Evolutionary conservation across 2,888 invertebrate species (phyloP).

Genomic region (Drosophila nr. fundita): DNA sequence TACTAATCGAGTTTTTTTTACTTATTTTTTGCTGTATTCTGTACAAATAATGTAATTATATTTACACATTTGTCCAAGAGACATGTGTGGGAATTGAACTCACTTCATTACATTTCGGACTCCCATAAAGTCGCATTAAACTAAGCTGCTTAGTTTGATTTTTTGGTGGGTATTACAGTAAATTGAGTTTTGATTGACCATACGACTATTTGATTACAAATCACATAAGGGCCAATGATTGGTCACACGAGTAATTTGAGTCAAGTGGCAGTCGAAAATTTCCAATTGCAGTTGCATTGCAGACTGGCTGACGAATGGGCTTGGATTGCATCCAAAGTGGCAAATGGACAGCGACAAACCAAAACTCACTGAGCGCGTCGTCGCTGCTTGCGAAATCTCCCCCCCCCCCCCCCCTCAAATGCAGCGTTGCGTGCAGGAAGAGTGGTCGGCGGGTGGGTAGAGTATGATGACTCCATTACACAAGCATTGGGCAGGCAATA

Average conservation of each 20-base stretch:
- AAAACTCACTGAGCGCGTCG: conserved; percentile 50
- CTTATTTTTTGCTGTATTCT: too few relatives aligned
- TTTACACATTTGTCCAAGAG: background rate
- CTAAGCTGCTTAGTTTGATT: conserved; percentile 1
- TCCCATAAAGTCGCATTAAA: background rate
- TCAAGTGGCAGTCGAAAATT: conserved; percentile 9
- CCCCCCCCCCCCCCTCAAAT: conserved; percentile 26
- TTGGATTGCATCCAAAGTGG: conserved; percentile 43
- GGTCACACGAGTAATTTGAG: background rate
- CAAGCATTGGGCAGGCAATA: conserved; percentile 48
- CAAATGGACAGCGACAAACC: conserved; percentile 23
- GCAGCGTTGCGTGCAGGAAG: conserved; percentile 58
- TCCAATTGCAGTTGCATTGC: conserved; percentile 16
- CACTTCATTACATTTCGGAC: too few relatives aligned
- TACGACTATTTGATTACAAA: background rate
- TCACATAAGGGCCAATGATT: conserved; percentile 3
- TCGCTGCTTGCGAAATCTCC: conserved; percentile 45
- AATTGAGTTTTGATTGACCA: background rate
- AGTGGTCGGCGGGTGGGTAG: background rate
- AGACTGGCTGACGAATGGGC: conserved; percentile 52
- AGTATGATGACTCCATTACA: conserved; percentile 61
- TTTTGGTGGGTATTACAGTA: background rate
- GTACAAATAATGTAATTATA: background rate
- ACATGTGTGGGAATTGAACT: background rate
- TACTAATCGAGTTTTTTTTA: too few relatives aligned